Evolutionary conservation across 1,140 invertebrate genomes (phyloP), one percentile per base, ranked within the genome.

Genomic region (Mya arenaria): DNA sequence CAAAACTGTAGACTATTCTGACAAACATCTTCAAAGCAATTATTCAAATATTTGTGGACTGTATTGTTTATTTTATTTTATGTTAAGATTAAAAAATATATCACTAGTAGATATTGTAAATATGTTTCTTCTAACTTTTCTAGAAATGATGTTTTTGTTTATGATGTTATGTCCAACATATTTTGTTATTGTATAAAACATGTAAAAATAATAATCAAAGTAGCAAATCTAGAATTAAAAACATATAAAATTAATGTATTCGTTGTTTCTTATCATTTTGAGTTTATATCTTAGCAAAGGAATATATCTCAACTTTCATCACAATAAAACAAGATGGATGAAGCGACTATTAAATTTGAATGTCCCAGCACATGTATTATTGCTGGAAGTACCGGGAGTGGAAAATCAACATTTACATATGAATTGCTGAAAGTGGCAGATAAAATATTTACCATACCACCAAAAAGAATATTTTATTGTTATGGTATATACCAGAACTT

Each of bases 11-110:
- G 39, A 58, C 23, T 58, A 37, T 1, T 34, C 34, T n/a, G 1
- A 36, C 39, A 41, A 28, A 10, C 23, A 73, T 39, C 17, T 73
- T 32, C 41, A 72, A 32, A 55, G 68, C 23, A 25, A 52, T 32
- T 72, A 17, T 72, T 72, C 68, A 0, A 52, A 60, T 25, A 34
- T 73, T 8, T 73, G 52, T 60, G 48, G 48, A 28, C 37, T 73
- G 23, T 73, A 58, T 34, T 73, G 69, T 73, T 58, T 58, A 23
- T 73, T 73, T 73, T 73, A 34, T 73, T 15, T 73, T 17, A 23
- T 17, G 25, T 34, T 41, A 23, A 56, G 69, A 4, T 15, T 73
- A 15, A 13, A 58, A 13, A 58, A 25, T 23, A 25, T 19, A 15
- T 4, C 19, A 19, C 55, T 73, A 55, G 28, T 36, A 0, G 69